Percentiles rank a stretch among this genome's conserved stretches.
Conservation (phyloP, 2,888 invertebrate genomes). For the Xestoiulus laeticollis region DNA sequence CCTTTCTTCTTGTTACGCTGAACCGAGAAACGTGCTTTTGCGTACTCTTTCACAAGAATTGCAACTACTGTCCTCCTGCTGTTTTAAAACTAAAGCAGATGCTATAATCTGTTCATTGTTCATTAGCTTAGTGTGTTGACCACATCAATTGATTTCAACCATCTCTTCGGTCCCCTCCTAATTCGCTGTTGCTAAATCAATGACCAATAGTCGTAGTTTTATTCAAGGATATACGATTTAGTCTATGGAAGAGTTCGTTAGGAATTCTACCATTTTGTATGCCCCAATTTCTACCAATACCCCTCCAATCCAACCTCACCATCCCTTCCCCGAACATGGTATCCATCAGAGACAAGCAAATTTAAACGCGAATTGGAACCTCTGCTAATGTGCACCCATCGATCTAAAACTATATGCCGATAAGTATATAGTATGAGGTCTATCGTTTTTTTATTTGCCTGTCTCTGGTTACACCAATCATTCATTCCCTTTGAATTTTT, state of each 20-base stretch:
- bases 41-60: too few species aligned
- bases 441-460: background rate
- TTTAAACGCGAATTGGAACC: background rate
- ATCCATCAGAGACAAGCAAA: background rate
- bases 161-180: background rate
- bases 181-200: background rate
- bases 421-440: background rate
- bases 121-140: background rate
- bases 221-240: background rate
- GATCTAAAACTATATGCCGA: background rate
- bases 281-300: background rate
- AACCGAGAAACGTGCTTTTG: too few species aligned
- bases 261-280: background rate
- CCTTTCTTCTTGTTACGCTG: background rate
- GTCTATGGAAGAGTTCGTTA: background rate
- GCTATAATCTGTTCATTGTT: background rate
- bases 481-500: conserved; percentile 43
- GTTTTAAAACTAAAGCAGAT: too few species aligned
- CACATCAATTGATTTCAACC: conserved; percentile 23
- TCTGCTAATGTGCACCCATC: background rate
- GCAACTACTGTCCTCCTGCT: too few species aligned
- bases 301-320: conserved; percentile 10
- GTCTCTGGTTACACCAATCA: background rate
- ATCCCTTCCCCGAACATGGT: background rate
- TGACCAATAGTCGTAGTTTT: background rate